A percentile compares a stretch with the other conserved stretches of the same genome.
These are phyloP conservation scores for Cantharis nigra DNA, from an alignment of 2,888 invertebrate genomes.

Conservation along the genomic window DNA sequence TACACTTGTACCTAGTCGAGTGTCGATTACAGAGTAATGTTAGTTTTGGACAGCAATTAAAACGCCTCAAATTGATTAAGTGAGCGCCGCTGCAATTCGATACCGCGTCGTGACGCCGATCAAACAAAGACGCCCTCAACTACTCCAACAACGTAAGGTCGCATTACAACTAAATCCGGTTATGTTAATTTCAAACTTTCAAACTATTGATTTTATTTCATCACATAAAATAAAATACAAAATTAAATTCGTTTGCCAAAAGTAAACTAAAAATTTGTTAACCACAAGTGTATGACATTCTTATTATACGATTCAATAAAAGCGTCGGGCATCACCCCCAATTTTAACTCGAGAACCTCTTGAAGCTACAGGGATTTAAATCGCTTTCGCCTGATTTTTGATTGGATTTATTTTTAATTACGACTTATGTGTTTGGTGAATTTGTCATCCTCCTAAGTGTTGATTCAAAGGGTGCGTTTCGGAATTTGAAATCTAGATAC, in stretches of 20 bases:
- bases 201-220: background rate
- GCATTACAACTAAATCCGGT: conserved; percentile 19
- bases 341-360: conserved; percentile 28
- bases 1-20: conserved; percentile 4
- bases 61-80: conserved; percentile 32
- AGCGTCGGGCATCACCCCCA: conserved; percentile 29
- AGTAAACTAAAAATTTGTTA: background rate
- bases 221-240: conserved; percentile 5
- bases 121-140: conserved; percentile 33
- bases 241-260: background rate
- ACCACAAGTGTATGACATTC: conserved; percentile 8
- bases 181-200: background rate
- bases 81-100: conserved; percentile 31
- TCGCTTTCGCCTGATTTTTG: conserved; percentile 37
- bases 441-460: conserved; percentile 29
- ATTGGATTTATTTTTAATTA: conserved; percentile 45
- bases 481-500: background rate
- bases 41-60: conserved; percentile 33
- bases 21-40: conserved; percentile 30
- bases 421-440: conserved; percentile 38
- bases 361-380: conserved; percentile 27
- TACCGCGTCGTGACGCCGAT: conserved; percentile 26
- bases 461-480: background rate
- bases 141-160: conserved; percentile 17
- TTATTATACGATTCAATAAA: conserved; percentile 20